Evolutionary conservation across 2,888 invertebrate species (phyloP).

Genomic region (Pterostichus madidus): DNA sequence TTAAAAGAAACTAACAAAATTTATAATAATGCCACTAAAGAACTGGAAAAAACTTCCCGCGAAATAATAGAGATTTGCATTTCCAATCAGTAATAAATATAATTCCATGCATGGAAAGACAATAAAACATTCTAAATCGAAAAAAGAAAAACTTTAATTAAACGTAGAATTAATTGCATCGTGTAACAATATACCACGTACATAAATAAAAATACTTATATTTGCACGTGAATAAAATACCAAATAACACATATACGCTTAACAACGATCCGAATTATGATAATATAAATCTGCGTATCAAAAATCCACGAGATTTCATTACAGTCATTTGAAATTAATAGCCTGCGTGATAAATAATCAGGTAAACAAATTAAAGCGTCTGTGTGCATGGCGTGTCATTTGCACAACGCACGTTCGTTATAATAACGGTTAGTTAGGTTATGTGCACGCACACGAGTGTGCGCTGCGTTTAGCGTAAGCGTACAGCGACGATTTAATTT

Average conservation of each 20-base stretch:
- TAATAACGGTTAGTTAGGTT: slow-evolving; percentile 58
- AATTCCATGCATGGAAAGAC: not conserved
- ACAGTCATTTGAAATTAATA: slow-evolving; percentile 57
- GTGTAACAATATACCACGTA: not conserved
- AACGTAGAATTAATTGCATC: not conserved
- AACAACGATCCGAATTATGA: slow-evolving; percentile 15
- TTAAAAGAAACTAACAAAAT: too few relatives aligned
- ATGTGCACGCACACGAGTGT: slow-evolving; percentile 27
- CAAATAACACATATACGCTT: not conserved
- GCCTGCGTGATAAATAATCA: slow-evolving; percentile 59
- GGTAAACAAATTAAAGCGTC: slow-evolving; percentile 61
- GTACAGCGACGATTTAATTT: slow-evolving; percentile 65
- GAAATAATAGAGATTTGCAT: slow-evolving; percentile 4
- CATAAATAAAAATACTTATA: not conserved
- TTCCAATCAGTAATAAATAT: slow-evolving; percentile 11
- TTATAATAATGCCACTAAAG: too few relatives aligned
- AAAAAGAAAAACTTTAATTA: not conserved
- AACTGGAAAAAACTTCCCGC: too few relatives aligned
- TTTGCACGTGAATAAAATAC: not conserved
- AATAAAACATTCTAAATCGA: not conserved
- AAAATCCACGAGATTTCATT: slow-evolving; percentile 54
- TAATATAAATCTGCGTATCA: slow-evolving; percentile 41
- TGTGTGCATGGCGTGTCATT: slow-evolving; percentile 32
- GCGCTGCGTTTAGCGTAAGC: slow-evolving; percentile 3
- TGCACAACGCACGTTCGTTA: slow-evolving; percentile 55